Conservation (phyloP, 1,140 invertebrate species). For the Pygmarrhopalites habei region DNA sequence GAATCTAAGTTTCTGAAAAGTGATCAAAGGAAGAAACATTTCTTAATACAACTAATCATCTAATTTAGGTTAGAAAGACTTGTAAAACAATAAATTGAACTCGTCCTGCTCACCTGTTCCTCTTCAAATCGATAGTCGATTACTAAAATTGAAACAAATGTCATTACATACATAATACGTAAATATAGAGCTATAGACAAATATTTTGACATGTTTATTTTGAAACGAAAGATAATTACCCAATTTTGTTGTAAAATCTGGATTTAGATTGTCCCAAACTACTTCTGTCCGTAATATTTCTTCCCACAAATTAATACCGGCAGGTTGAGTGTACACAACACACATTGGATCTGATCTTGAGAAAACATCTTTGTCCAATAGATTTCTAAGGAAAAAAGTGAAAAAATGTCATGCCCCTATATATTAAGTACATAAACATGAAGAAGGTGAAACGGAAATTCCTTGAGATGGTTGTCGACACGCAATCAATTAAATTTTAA, state of each 20-base stretch:
- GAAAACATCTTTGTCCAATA: conserved; percentile 53
- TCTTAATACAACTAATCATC: too few species aligned
- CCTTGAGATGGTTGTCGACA: neutral
- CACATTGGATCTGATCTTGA: conserved; percentile 60
- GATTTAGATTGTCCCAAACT: conserved; percentile 53
- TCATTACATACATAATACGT: neutral
- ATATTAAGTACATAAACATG: too few species aligned
- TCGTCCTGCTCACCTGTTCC: too few species aligned
- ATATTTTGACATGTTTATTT: neutral
- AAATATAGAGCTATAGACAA: neutral
- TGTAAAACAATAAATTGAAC: too few species aligned
- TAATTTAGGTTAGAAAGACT: too few species aligned
- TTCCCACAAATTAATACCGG: conserved; percentile 47
- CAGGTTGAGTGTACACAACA: conserved; percentile 50
- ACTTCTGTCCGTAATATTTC: conserved; percentile 55
- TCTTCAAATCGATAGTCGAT: conserved; percentile 47
- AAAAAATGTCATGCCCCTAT: too few species aligned
- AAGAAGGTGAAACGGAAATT: neutral
- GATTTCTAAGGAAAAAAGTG: too few species aligned
- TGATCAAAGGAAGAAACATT: too few species aligned
- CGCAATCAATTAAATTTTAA: neutral
- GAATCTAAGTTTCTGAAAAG: conserved; percentile 47
- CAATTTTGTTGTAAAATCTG: conserved; percentile 54
- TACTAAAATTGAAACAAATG: neutral
- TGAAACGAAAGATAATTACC: conserved; percentile 27